phyloP scores from a whole-genome alignment of 2,113 vertebrate genomes.

The Hymenochirus boettgeri region DNA sequence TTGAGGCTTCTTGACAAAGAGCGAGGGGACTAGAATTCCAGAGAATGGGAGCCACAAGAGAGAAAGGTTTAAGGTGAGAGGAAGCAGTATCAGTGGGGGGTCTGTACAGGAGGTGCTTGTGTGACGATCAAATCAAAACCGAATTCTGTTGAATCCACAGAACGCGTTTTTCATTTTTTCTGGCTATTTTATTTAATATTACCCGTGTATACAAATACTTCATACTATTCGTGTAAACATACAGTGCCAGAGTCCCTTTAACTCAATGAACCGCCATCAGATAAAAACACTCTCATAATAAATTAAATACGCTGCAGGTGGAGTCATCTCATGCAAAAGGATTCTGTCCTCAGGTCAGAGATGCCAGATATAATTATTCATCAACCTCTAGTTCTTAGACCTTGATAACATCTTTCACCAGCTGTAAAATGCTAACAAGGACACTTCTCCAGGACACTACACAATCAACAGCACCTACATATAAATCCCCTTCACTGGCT shows the following conservation, averaged over 20 bases:
- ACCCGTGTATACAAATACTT: too few relatives aligned
- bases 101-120: too few relatives aligned
- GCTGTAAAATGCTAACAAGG: constrained; percentile 6
- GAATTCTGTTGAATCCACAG: too few relatives aligned
- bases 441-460: background rate
- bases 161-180: too few relatives aligned
- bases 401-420: constrained; percentile 26
- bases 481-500: background rate
- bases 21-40: too few relatives aligned
- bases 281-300: background rate
- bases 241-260: background rate
- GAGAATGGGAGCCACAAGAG: too few relatives aligned
- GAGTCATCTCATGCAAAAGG: background rate
- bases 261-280: background rate
- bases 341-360: constrained; percentile 16
- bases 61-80: too few relatives aligned
- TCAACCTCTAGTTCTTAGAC: background rate
- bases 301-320: background rate
- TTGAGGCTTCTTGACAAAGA: too few relatives aligned
- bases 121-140: too few relatives aligned
- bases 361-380: constrained; percentile 11
- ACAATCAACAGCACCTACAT: background rate
- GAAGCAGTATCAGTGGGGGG: too few relatives aligned
- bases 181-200: too few relatives aligned
- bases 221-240: background rate